Evolutionary conservation across 2,113 vertebrate species (phyloP).

Genomic region (Nansenia antarctica): DNA sequence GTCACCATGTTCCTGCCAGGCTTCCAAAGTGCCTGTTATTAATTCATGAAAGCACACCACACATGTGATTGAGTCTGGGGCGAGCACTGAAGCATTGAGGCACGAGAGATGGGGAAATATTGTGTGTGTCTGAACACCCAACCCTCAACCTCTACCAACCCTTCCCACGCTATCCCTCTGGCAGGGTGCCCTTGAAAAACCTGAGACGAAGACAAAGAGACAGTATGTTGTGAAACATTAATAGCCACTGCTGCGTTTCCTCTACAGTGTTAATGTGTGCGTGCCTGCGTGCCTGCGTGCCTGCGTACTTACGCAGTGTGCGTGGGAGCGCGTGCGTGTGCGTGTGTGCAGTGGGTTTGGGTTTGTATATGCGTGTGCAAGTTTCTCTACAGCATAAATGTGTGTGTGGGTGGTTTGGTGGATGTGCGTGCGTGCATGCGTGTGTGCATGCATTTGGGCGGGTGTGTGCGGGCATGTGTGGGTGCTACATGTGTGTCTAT

Average conservation of each 20-base stretch:
- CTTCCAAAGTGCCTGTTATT: conserved; percentile 90
- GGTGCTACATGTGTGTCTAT: too few relatives aligned
- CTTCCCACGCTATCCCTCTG: conserved; percentile 59
- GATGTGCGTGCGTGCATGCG: conserved; percentile 7
- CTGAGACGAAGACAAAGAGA: conserved; percentile 59
- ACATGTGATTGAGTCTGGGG: conserved; percentile 87
- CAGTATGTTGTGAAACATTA: conserved; percentile 86
- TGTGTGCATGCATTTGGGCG: not conserved
- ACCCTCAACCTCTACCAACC: conserved; percentile 62
- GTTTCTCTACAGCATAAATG: too few relatives aligned
- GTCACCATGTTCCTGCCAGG: conserved; percentile 74
- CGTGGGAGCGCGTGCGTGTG: too few relatives aligned
- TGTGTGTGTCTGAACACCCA: conserved; percentile 70
- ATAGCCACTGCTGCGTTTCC: conserved; percentile 79
- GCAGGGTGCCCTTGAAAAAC: conserved; percentile 62
- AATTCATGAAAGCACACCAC: conserved; percentile 92
- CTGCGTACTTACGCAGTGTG: too few relatives aligned
- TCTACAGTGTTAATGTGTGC: conserved; percentile 43
- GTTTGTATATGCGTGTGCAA: too few relatives aligned
- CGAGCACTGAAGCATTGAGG: conserved; percentile 84
- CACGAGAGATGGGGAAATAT: conserved; percentile 78
- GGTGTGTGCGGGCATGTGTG: not conserved
- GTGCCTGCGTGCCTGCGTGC: too few relatives aligned
- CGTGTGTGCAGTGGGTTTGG: too few relatives aligned
- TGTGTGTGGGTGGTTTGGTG: conserved; percentile 2